A percentile compares a stretch with the other conserved stretches of the same genome.
These are phyloP conservation scores for Protosalanx chinensis DNA, from an alignment of 2,797 vertebrate species.

Conservation along the genomic window DNA sequence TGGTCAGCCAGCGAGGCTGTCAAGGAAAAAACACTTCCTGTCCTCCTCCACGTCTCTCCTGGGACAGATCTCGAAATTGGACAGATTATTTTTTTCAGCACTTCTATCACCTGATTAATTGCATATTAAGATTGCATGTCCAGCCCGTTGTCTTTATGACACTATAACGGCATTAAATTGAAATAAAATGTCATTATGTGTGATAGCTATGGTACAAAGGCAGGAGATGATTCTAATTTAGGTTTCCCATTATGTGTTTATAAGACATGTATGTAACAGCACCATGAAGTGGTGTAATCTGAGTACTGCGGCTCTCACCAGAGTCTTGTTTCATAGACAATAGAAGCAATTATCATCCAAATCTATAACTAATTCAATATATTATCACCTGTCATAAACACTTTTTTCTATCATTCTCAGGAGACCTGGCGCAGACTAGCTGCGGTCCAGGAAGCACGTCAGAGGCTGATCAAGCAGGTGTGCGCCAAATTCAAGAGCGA, in stretches of 20 bases:
- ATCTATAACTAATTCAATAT: background rate
- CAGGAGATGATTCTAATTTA: constrained; percentile 63
- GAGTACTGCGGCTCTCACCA: constrained; percentile 10
- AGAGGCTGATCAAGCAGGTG: no score
- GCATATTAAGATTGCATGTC: no score
- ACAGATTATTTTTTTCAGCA: no score
- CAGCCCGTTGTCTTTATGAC: constrained; percentile 69
- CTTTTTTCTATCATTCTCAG: constrained; percentile 30
- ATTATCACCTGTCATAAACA: background rate
- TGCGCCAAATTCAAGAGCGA: no score
- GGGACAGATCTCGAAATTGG: no score
- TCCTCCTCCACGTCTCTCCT: no score
- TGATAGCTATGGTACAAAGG: constrained; percentile 63
- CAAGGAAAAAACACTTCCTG: no score
- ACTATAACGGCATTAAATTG: constrained; percentile 67
- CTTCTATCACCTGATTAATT: no score
- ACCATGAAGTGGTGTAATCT: constrained; percentile 60
- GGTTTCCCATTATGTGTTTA: constrained; percentile 64
- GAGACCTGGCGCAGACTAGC: constrained; percentile 70
- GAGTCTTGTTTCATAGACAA: background rate
- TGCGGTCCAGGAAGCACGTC: no score
- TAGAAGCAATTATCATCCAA: background rate
- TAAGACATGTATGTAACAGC: constrained; percentile 62
- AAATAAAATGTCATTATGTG: constrained; percentile 71
- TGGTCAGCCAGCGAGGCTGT: no score